A percentile compares a stretch with the other conserved stretches of the same genome.
Evolutionary conservation across 2,888 invertebrate species (phyloP).

Genomic region (Dynastes hyllus): DNA sequence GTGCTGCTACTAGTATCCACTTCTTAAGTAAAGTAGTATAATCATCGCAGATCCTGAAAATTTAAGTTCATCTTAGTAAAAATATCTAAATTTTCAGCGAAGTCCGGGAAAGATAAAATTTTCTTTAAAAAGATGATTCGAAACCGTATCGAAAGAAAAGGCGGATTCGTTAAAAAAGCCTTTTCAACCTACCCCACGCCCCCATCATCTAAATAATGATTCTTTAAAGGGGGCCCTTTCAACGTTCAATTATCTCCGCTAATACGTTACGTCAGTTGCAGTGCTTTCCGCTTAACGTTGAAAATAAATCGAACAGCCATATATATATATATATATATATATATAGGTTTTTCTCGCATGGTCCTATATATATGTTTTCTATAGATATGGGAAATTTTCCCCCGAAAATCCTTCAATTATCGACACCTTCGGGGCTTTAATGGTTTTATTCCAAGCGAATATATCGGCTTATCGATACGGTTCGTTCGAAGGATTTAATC

Average conservation of each 20-base stretch:
- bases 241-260: slow-evolving; percentile 19
- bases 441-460: slow-evolving; percentile 9
- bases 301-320: slow-evolving; percentile 1
- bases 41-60: no score
- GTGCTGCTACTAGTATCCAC: no score
- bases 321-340: background rate
- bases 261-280: slow-evolving; percentile 27
- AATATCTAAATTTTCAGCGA: no score
- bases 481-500: background rate
- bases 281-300: slow-evolving; percentile 23
- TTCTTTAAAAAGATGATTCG: no score
- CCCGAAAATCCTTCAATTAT: slow-evolving; percentile 20
- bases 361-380: no score
- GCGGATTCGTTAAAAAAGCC: no score
- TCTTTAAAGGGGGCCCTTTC: background rate
- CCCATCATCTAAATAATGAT: background rate
- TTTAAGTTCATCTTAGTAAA: no score
- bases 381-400: background rate
- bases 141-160: no score
- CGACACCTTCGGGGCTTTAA: slow-evolving; percentile 17
- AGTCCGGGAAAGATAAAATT: no score
- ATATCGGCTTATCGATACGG: slow-evolving; percentile 2
- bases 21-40: no score
- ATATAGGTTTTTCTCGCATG: background rate
- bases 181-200: no score